Percentiles rank a stretch among this genome's conserved stretches.
Evolutionary conservation across 2,797 vertebrate species (phyloP).

Genomic region (Eulemur mongoz): DNA sequence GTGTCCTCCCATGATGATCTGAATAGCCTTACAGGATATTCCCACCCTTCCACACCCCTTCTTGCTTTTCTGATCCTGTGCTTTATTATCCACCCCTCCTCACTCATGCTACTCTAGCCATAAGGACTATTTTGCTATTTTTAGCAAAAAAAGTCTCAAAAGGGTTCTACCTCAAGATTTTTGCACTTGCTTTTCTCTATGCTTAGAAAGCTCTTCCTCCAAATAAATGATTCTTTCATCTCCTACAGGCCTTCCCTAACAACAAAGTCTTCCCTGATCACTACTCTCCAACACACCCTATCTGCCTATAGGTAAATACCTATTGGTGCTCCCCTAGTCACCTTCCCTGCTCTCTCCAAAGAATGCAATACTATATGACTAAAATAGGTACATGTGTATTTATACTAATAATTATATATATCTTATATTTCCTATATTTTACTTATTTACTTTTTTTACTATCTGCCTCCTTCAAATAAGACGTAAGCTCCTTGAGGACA

Average conservation of each 20-base stretch:
- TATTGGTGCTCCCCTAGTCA: not conserved
- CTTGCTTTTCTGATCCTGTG: not conserved
- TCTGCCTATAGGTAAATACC: not conserved
- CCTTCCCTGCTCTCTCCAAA: not conserved
- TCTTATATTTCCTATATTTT: not conserved
- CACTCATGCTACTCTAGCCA: not conserved
- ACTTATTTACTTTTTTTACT: not conserved
- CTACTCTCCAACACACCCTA: not conserved
- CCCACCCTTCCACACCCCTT: not conserved
- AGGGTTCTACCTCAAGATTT: not conserved
- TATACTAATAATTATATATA: not conserved
- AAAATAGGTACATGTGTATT: not conserved
- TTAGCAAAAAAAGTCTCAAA: not conserved
- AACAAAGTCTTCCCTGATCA: not conserved
- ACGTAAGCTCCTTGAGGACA: not conserved
- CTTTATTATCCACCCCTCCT: not conserved
- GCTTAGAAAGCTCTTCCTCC: not conserved
- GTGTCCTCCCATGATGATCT: not conserved
- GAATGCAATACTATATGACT: not conserved
- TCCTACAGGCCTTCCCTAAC: not conserved
- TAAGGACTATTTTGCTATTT: not conserved
- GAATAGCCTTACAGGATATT: not conserved
- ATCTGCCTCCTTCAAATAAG: not conserved
- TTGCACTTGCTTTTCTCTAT: not conserved
- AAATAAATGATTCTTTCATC: constrained; percentile 25